phyloP scores from a whole-genome alignment of 2,797 vertebrate species.

The Micrastur ruficollis region DNA sequence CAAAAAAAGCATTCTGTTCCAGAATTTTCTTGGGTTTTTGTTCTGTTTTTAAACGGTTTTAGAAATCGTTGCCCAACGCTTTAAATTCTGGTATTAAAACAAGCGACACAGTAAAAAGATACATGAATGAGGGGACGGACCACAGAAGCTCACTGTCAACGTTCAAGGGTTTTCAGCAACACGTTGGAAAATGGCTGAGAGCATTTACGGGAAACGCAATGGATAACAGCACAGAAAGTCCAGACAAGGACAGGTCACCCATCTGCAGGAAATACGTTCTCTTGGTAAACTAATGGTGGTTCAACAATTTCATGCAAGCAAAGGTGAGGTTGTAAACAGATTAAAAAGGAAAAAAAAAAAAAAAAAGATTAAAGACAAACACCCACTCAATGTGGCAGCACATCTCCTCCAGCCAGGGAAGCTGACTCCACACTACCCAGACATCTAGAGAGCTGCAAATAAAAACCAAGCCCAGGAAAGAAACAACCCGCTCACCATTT shows the following conservation, averaged over 20 bases:
- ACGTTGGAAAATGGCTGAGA: rapidly evolving
- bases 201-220: background rate
- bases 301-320: background rate
- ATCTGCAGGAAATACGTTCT: background rate
- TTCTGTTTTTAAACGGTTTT: background rate
- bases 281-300: background rate
- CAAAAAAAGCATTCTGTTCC: slow-evolving; percentile 40
- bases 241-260: slow-evolving; percentile 23
- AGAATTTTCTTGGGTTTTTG: slow-evolving; percentile 4
- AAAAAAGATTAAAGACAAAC: background rate
- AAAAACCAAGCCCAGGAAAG: background rate
- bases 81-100: background rate
- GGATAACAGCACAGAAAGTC: background rate
- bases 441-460: background rate
- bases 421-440: background rate
- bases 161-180: background rate
- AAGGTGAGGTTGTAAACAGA: background rate
- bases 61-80: background rate
- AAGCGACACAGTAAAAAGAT: background rate
- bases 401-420: background rate
- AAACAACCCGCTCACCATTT: background rate
- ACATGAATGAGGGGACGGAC: rapidly evolving
- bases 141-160: background rate
- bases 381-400: rapidly evolving
- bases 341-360: background rate